A percentile compares a stretch with the other conserved stretches of the same genome.
Conservation (phyloP, 2,797 vertebrate genomes). For the Chaenodraco wilsoni region DNA sequence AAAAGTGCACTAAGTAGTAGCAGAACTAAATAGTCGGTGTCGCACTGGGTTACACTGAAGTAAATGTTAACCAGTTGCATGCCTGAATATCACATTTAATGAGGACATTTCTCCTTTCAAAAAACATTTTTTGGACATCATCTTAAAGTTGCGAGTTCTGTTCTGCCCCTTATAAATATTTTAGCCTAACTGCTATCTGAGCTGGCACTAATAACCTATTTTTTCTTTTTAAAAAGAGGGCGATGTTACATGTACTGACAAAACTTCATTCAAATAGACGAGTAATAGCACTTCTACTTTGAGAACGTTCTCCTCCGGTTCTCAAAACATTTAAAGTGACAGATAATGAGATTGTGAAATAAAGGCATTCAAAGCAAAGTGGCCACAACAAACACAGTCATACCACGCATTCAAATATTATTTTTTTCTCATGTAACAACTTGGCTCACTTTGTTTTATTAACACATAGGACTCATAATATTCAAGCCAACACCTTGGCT, state of each 20-base stretch:
- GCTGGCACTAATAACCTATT: slow-evolving; percentile 65
- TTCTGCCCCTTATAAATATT: slow-evolving; percentile 69
- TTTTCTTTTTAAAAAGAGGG: slow-evolving; percentile 40
- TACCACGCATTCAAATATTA: slow-evolving; percentile 50
- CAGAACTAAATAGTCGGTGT: slow-evolving; percentile 77
- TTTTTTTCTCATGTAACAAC: slow-evolving; percentile 31
- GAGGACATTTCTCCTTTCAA: slow-evolving; percentile 64
- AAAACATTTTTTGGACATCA: slow-evolving; percentile 62
- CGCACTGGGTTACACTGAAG: slow-evolving; percentile 77
- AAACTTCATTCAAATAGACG: slow-evolving; percentile 73
- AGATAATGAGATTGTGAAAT: slow-evolving; percentile 62
- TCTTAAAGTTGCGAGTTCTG: slow-evolving; percentile 70
- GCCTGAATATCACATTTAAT: slow-evolving; percentile 78
- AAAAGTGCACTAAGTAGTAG: slow-evolving; percentile 85
- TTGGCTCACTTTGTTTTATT: slow-evolving; percentile 56
- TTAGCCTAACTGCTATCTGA: slow-evolving; percentile 62
- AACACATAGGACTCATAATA: slow-evolving; percentile 45
- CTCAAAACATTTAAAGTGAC: slow-evolving; percentile 71
- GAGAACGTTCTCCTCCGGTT: slow-evolving; percentile 57
- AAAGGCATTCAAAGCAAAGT: slow-evolving; percentile 75
- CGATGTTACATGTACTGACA: slow-evolving; percentile 63
- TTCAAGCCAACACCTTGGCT: slow-evolving; percentile 58
- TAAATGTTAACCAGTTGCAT: slow-evolving; percentile 80
- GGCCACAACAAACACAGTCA: slow-evolving; percentile 63
- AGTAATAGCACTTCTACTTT: slow-evolving; percentile 83